A percentile compares a stretch with the other conserved stretches of the same genome.
phyloP scores from a whole-genome alignment of 2,888 invertebrate genomes.

The Meteorus cinctellus region DNA sequence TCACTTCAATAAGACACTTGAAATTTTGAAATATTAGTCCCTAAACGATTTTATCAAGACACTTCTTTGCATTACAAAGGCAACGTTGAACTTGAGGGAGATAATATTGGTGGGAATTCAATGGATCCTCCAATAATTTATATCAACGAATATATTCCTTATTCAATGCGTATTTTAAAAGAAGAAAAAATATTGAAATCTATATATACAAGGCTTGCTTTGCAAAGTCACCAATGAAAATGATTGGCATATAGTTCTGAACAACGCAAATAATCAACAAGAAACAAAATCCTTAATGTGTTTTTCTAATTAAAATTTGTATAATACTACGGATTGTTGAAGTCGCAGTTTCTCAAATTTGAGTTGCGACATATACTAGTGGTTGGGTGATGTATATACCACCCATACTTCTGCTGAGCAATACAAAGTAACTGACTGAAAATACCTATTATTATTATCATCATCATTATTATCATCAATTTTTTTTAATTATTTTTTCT shows the following conservation, averaged over 20 bases:
- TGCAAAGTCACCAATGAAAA: slow-evolving; percentile 22
- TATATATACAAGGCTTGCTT: slow-evolving; percentile 38
- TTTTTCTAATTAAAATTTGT: slow-evolving; percentile 24
- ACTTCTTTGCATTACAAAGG: slow-evolving; percentile 49
- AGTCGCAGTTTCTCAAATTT: slow-evolving; percentile 8
- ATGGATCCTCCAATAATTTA: neutral
- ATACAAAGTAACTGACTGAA: slow-evolving; percentile 47
- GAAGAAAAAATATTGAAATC: slow-evolving; percentile 37
- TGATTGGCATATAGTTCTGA: slow-evolving; percentile 27
- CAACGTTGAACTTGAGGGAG: slow-evolving; percentile 31
- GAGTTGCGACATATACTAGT: slow-evolving; percentile 41
- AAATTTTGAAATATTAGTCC: neutral
- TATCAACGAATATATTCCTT: slow-evolving; percentile 5
- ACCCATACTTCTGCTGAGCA: slow-evolving; percentile 52
- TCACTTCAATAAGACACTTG: neutral
- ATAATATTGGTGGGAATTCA: neutral
- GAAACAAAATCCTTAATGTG: slow-evolving; percentile 34
- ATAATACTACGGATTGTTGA: slow-evolving; percentile 52
- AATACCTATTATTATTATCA: slow-evolving; percentile 17
- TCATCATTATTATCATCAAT: slow-evolving; percentile 35
- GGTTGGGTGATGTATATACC: slow-evolving; percentile 41
- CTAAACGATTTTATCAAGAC: slow-evolving; percentile 41
- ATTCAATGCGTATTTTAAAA: slow-evolving; percentile 32
- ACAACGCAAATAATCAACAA: slow-evolving; percentile 39
- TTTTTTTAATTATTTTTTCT: neutral